Evolutionary conservation across 1,140 invertebrate species (phyloP).

Genomic region (Drosophila bocki): DNA sequence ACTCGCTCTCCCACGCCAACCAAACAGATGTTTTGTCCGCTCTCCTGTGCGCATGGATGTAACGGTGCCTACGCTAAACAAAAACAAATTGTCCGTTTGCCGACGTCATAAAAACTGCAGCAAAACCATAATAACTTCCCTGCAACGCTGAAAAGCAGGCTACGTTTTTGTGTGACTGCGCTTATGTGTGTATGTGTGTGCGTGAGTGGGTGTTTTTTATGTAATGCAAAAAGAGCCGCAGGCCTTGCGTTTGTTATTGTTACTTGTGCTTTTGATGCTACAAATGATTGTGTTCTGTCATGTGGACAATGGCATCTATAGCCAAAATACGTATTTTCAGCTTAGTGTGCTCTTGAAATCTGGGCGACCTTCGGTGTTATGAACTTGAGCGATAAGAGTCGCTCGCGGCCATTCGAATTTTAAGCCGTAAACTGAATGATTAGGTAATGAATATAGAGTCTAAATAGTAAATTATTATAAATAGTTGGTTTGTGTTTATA

Average conservation of each 20-base stretch:
- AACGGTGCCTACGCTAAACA: conserved; percentile 68
- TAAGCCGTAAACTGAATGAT: background rate
- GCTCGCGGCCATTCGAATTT: background rate
- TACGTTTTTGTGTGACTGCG: conserved; percentile 20
- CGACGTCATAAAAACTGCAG: conserved; percentile 46
- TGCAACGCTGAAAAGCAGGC: conserved; percentile 61
- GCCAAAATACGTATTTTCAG: conserved; percentile 7
- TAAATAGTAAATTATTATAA: background rate
- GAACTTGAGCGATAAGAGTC: conserved; percentile 3
- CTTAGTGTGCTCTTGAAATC: conserved; percentile 4
- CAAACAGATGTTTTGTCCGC: conserved; percentile 72
- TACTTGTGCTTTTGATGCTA: conserved; percentile 13
- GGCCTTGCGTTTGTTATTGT: conserved; percentile 40
- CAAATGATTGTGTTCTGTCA: conserved; percentile 55
- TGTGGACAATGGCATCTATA: conserved; percentile 43
- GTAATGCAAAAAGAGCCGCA: conserved; percentile 35
- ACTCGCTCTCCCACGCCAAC: conserved; percentile 58
- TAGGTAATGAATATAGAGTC: background rate
- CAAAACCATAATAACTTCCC: conserved; percentile 59
- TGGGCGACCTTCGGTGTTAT: conserved; percentile 9
- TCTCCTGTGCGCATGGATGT: conserved; percentile 72
- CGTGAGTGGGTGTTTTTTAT: conserved; percentile 37
- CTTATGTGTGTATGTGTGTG: background rate
- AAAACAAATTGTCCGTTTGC: conserved; percentile 71
- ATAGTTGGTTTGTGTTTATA: background rate